A percentile compares a stretch with the other conserved stretches of the same genome.
These are phyloP conservation scores for Seriola rivoliana DNA, from an alignment of 2,113 vertebrate genomes.

Conservation along the genomic window DNA sequence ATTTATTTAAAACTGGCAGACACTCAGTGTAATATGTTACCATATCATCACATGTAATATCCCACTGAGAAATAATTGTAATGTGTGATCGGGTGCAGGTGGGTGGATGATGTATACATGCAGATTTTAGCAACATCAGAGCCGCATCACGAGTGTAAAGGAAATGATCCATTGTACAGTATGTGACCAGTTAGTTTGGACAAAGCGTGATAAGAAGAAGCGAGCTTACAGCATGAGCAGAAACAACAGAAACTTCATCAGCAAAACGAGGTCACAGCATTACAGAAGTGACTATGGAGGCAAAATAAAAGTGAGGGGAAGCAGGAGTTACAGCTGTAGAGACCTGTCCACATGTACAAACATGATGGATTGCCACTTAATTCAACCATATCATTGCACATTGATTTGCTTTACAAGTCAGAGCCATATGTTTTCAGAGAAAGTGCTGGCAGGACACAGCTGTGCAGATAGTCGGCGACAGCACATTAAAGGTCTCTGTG, in stretches of 20 bases:
- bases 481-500: slow-evolving; percentile 71
- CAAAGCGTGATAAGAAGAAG: not conserved
- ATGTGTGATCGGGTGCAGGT: too few relatives aligned
- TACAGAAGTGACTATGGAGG: slow-evolving; percentile 35
- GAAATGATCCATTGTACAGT: not conserved
- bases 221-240: not conserved
- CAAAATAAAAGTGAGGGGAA: slow-evolving; percentile 32
- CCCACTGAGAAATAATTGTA: too few relatives aligned
- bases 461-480: slow-evolving; percentile 56
- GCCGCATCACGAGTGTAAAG: not conserved
- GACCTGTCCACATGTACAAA: slow-evolving; percentile 42
- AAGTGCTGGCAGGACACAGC: slow-evolving; percentile 69
- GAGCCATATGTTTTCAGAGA: slow-evolving; percentile 48
- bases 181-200: not conserved
- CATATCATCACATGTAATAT: too few relatives aligned
- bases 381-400: slow-evolving; percentile 62
- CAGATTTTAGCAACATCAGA: too few relatives aligned
- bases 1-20: too few relatives aligned
- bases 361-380: slow-evolving; percentile 71
- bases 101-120: too few relatives aligned
- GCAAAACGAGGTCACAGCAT: slow-evolving; percentile 8
- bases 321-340: slow-evolving; percentile 1
- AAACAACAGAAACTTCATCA: not conserved
- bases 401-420: slow-evolving; percentile 70
- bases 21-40: too few relatives aligned